Conservation (phyloP, 2,888 invertebrate species). For the Zele albiditarsus region DNA sequence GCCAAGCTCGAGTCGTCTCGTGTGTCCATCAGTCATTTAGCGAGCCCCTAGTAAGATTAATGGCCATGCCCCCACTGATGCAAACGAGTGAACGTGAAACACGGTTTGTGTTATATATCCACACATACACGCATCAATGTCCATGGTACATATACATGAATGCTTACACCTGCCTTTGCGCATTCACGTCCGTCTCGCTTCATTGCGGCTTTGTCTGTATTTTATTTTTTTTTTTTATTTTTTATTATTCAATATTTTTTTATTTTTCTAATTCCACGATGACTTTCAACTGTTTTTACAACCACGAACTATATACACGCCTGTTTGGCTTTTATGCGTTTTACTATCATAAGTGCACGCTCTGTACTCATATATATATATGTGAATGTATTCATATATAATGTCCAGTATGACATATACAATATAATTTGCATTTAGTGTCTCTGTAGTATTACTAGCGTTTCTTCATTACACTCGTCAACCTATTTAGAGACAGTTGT, state of each 20-base stretch:
- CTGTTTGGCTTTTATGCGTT: conserved; percentile 1
- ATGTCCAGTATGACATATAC: background rate
- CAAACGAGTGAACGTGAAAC: conserved; percentile 53
- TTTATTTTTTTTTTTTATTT: background rate
- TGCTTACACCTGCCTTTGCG: conserved; percentile 32
- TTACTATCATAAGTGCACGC: background rate
- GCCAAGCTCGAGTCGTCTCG: conserved; percentile 37
- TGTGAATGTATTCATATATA: background rate
- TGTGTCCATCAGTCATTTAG: conserved; percentile 59
- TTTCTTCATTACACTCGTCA: background rate
- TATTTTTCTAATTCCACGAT: background rate
- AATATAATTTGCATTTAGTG: conserved; percentile 1
- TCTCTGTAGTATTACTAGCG: background rate
- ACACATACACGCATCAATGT: background rate
- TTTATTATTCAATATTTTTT: background rate
- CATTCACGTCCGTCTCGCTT: conserved; percentile 9
- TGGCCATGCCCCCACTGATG: conserved; percentile 53
- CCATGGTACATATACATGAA: conserved; percentile 22
- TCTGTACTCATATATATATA: background rate
- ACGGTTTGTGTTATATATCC: conserved; percentile 38
- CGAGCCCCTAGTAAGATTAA: conserved; percentile 59
- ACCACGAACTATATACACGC: background rate
- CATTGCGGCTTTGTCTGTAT: conserved; percentile 9
- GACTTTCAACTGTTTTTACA: conserved; percentile 29
- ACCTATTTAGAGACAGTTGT: background rate